Base-by-base conservation (phyloP, 2,888 invertebrate genomes). In the Euspilapteryx auroguttella region DNA sequence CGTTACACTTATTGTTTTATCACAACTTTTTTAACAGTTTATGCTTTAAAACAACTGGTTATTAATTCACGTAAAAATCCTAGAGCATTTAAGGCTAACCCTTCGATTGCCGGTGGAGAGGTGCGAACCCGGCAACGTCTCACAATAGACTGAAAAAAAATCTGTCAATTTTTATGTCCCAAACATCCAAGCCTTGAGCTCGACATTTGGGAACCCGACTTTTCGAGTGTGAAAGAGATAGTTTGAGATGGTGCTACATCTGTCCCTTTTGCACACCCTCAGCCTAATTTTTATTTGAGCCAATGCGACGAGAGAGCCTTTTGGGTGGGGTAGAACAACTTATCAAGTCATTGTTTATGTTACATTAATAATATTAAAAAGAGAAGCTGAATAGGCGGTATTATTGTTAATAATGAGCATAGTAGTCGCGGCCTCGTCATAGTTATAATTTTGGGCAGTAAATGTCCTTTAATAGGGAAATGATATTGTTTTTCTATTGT, bases 81-180 rank as follows among this genome's bases (percentile, higher is more conserved):
- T 3, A 21, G 14, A 39, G 38, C 37, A 38, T 47, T 53, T 61
- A 58, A 57, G 54, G 45, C 37, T 63, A 63, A 63, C 62, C 57
- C 55, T 59, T 56, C 55, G 45, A 29, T 36, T 38, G 42, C 36
- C 37, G 42, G 40, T 37, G 42, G 41, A 37, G 42, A 25, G 43
- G 59, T 55, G 36, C 42, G 25, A 28, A 5, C 52, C 42, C 39
- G 36, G 24, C 47, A 35, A 45, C 52, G 42, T 46, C 58, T 56
- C 55, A 61, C 65, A 63, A 62, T 61, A 56, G 54, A 77, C 77
- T 76, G 69, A 69, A 75, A 76, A 75, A 55, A 76, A 75, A 64
- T 64, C 73, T 69, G 71, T 71, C 75, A 76, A 76, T 76, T 77
- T 77, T 75, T 75, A 76, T 69, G 66, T 63, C 59, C 61, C 64